Percentiles rank a stretch among this genome's conserved stretches.
These are phyloP conservation scores for Poecilia gillii DNA, from an alignment of 2,797 vertebrate species.

Conservation along the genomic window DNA sequence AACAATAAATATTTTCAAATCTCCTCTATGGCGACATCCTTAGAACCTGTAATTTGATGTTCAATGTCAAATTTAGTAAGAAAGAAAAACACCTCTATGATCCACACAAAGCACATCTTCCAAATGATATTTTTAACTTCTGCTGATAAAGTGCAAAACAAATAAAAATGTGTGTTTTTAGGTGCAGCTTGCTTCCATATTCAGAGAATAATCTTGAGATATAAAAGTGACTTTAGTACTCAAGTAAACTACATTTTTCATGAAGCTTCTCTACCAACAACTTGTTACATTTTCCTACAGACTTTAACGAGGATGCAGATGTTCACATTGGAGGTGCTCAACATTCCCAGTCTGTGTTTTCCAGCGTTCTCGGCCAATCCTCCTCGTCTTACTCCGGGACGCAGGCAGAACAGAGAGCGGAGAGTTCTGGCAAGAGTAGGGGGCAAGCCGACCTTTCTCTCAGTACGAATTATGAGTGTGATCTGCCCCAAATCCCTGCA, in stretches of 20 bases:
- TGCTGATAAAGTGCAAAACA: background rate
- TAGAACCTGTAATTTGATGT: background rate
- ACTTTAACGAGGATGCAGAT: background rate
- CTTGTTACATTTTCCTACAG: background rate
- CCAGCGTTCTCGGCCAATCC: constrained; percentile 9
- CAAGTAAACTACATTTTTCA: background rate
- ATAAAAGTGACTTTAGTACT: background rate
- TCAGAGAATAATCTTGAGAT: background rate
- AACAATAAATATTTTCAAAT: background rate
- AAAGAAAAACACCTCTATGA: background rate
- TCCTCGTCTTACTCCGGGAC: background rate
- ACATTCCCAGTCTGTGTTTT: background rate
- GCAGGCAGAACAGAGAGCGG: constrained; percentile 10
- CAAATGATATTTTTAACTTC: background rate
- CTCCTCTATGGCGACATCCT: background rate
- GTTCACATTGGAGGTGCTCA: background rate
- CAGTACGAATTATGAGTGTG: constrained; percentile 65
- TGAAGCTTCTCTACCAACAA: background rate
- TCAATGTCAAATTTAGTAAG: background rate
- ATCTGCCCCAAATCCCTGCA: constrained; percentile 74
- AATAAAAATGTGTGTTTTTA: background rate
- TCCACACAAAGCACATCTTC: background rate
- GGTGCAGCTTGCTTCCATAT: background rate
- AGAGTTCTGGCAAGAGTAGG: constrained; percentile 51
- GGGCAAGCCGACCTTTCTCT: constrained; percentile 69